A percentile compares a stretch with the other conserved stretches of the same genome.
Evolutionary conservation across 2,797 vertebrate species (phyloP).

Genomic region (Hydrocynus forskahlii): DNA sequence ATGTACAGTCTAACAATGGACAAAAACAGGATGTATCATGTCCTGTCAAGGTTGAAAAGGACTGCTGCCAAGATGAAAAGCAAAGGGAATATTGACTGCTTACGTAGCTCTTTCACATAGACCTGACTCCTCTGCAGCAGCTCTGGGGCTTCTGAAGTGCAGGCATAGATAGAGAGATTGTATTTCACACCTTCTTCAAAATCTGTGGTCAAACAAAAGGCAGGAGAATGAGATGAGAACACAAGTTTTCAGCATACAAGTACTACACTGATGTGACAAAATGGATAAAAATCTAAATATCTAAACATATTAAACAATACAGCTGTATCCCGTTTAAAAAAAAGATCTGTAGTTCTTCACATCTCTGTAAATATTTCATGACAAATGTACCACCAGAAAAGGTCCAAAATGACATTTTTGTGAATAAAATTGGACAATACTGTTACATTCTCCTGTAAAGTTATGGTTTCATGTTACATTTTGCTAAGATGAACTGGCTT

Average conservation of each 20-base stretch:
- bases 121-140: slow-evolving; percentile 67
- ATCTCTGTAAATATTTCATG: too few relatives aligned
- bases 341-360: background rate
- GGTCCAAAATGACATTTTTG: too few relatives aligned
- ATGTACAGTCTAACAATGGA: background rate
- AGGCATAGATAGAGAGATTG: slow-evolving; percentile 70
- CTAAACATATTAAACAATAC: too few relatives aligned
- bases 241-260: background rate
- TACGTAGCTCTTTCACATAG: slow-evolving; percentile 69
- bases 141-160: slow-evolving; percentile 57
- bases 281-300: too few relatives aligned
- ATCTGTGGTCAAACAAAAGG: slow-evolving; percentile 52
- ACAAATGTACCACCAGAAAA: too few relatives aligned
- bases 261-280: background rate
- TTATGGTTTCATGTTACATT: too few relatives aligned
- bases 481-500: too few relatives aligned
- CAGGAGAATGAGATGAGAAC: background rate
- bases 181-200: slow-evolving; percentile 66
- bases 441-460: too few relatives aligned
- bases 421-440: too few relatives aligned
- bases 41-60: background rate
- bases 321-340: too few relatives aligned
- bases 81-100: slow-evolving; percentile 25
- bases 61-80: background rate
- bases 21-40: background rate